phyloP scores from a whole-genome alignment of 1,140 invertebrate species.

The Cylas formicarius region DNA sequence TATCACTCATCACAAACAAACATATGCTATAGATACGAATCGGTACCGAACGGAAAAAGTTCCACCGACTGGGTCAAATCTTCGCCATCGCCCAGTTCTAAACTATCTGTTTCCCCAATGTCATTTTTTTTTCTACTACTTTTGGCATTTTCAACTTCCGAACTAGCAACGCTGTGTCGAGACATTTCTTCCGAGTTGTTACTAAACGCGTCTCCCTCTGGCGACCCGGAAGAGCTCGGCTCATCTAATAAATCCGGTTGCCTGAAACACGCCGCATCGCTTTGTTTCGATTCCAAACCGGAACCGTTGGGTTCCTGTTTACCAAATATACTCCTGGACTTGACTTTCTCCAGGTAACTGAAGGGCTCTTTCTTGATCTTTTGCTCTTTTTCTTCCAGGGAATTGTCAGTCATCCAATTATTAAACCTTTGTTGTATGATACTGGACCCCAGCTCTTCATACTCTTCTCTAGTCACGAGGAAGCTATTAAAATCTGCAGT shows the following conservation, averaged over 20 bases:
- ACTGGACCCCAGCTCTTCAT: conserved; percentile 71
- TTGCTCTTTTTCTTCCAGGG: conserved; percentile 12
- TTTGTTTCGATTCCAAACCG: no score
- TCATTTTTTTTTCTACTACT: background rate
- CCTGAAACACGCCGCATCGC: no score
- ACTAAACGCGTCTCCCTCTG: background rate
- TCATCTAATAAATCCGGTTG: no score
- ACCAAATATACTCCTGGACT: conserved; percentile 19
- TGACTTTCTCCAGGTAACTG: conserved; percentile 17
- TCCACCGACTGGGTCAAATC: conserved; percentile 15
- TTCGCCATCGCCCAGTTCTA: background rate
- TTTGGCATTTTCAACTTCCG: conserved; percentile 4
- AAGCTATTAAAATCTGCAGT: conserved; percentile 66
- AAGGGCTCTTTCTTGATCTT: conserved; percentile 4
- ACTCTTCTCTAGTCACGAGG: conserved; percentile 75
- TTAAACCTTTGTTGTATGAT: conserved; percentile 36
- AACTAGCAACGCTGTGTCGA: background rate
- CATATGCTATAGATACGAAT: conserved; percentile 17
- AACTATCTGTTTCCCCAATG: background rate
- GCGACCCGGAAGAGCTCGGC: background rate
- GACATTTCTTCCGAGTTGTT: background rate
- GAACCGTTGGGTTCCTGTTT: conserved; percentile 19
- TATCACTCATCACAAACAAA: background rate
- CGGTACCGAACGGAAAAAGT: conserved; percentile 19
- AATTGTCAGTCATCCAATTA: conserved; percentile 26